Percentiles rank a stretch among this genome's conserved stretches.
Conservation (phyloP, 2,113 vertebrate genomes). For the Chaetodon trifascialis region DNA sequence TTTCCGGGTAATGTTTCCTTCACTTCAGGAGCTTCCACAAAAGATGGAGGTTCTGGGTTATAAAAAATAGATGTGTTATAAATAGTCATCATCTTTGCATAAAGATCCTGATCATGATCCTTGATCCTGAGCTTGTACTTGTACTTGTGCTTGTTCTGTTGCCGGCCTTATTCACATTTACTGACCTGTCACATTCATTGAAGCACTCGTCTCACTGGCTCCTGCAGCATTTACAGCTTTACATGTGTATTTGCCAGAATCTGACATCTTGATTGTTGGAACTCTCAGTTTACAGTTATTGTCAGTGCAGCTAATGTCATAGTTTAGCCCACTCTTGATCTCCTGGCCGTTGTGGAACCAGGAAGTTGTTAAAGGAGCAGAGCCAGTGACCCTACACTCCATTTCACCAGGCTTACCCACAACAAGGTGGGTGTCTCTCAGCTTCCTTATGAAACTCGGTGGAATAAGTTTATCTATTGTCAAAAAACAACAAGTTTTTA, state of each 20-base stretch:
- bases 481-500: slow-evolving; percentile 52
- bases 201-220: slow-evolving; percentile 89
- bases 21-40: slow-evolving; percentile 89
- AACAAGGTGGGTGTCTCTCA: slow-evolving; percentile 88
- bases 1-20: slow-evolving; percentile 89
- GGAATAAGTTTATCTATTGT: slow-evolving; percentile 92
- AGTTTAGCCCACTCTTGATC: slow-evolving; percentile 88
- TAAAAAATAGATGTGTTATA: slow-evolving; percentile 53
- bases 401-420: slow-evolving; percentile 87
- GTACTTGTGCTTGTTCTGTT: no score
- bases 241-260: slow-evolving; percentile 92
- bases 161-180: slow-evolving; percentile 43
- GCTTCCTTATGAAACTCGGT: slow-evolving; percentile 93
- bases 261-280: slow-evolving; percentile 83
- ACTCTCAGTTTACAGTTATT: slow-evolving; percentile 90
- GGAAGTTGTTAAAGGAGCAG: slow-evolving; percentile 90
- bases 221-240: slow-evolving; percentile 91
- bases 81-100: slow-evolving; percentile 78
- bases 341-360: slow-evolving; percentile 93
- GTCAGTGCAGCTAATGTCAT: slow-evolving; percentile 88
- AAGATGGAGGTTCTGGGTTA: slow-evolving; percentile 92
- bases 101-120: not conserved
- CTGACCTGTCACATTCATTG: slow-evolving; percentile 95
- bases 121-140: no score
- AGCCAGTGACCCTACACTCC: slow-evolving; percentile 93